Base-by-base conservation (phyloP, 1,140 invertebrate genomes). In the Conus betulinus region DNA sequence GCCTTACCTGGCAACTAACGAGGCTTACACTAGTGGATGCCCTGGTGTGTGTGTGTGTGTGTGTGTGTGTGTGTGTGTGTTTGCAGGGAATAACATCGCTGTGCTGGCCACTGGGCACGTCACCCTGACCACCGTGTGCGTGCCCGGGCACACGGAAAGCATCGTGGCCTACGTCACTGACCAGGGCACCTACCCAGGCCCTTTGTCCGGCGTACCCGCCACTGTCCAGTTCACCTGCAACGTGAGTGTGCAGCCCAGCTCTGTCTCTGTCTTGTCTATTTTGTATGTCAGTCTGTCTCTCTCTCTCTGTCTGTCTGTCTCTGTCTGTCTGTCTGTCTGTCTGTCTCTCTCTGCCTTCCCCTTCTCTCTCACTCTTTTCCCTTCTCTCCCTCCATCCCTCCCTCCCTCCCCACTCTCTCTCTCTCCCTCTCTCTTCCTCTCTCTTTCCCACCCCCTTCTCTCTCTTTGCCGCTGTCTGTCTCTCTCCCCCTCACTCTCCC, bases 41-140 rank as follows among this genome's bases (percentile, higher is more conserved):
- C 11, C 20, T 11, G 6, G 67, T 71, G 67, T 71, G 67, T 23
- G 67, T 71, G 67, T 23, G 67, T 71, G 67, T 71, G 67, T 71
- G 67, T 71, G 67, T 71, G 67, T 71, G 67, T 71, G 67, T 71
- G 67, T 71, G 67, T 71, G 67, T 71, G 67, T 71, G 67, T 71
- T 3, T 71, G 67, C 76, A 78, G 76, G 76, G 8, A 17, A 5
- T 1, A 8, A 6, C 25, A 78, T 78, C 76, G 17, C 25, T 5
- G 76, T 78, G 76, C 76, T 78, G 76, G n/a, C 76, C 5, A 78
- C 76, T 10, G 76, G 76, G 25, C 25, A 78, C 25, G 76, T 78
- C n/a, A 78, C 25, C 5, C 76, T 78, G 76, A 27, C 11, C 11
- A 39, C 76, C 76, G 8, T 13, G 76, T 78, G 76, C 76, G 76